Percentiles rank a stretch among this genome's conserved stretches.
These are phyloP conservation scores for Amphimallon solstitiale DNA, from an alignment of 2,888 invertebrate genomes.

Conservation along the genomic window DNA sequence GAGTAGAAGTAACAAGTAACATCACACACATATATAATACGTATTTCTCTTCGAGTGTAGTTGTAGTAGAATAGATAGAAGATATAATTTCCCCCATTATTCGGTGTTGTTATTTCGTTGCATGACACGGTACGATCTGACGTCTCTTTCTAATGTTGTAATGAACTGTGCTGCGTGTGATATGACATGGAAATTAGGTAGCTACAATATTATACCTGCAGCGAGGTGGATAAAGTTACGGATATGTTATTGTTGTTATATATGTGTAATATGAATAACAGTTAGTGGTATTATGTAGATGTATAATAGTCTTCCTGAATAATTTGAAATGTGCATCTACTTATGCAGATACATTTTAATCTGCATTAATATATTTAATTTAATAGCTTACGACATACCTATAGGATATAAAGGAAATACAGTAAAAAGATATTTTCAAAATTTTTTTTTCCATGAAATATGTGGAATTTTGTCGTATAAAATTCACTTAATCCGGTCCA, in stretches of 20 bases:
- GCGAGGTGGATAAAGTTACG: not conserved
- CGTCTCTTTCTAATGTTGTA: slow-evolving; percentile 15
- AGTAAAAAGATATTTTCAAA: too few relatives aligned
- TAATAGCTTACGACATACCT: too few relatives aligned
- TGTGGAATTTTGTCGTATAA: too few relatives aligned
- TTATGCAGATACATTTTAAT: not conserved
- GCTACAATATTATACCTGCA: not conserved
- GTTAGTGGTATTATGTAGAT: not conserved
- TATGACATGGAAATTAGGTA: slow-evolving; percentile 25
- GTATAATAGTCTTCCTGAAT: not conserved
- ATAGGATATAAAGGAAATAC: too few relatives aligned
- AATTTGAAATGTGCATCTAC: not conserved
- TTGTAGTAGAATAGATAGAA: too few relatives aligned
- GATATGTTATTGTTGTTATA: not conserved
- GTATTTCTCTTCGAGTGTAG: too few relatives aligned
- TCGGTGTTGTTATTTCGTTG: not conserved
- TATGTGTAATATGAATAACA: not conserved
- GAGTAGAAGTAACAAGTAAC: too few relatives aligned
- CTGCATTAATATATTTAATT: not conserved
- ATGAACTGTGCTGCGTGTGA: slow-evolving; percentile 23
- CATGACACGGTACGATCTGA: slow-evolving; percentile 8
- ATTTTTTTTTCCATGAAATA: too few relatives aligned
- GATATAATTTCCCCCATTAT: too few relatives aligned
- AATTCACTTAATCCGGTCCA: too few relatives aligned
- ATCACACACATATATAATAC: too few relatives aligned